Base-by-base conservation (phyloP, 2,797 vertebrate species). In the Tragelaphus eurycerus region DNA sequence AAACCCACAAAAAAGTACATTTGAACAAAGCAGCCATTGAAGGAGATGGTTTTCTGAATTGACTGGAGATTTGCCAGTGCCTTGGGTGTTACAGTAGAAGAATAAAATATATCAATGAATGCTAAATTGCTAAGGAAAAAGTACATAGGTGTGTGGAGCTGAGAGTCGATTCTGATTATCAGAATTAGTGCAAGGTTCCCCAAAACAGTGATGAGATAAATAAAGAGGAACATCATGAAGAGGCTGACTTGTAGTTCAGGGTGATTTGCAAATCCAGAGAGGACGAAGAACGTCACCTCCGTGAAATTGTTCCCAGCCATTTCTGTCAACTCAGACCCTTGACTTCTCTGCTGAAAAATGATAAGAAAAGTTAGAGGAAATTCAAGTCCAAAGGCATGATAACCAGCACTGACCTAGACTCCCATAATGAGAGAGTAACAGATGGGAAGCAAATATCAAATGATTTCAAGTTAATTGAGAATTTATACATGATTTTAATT, bases 1-100 rank as follows among this genome's bases (percentile, higher is more conserved):
- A 97, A 93, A 19, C 76, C 89, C 50, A 92, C 94, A 34, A 94
- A 96, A 71, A 97, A 89, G 17, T 93, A 96, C 95, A 96, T 96
- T 57, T 96, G 96, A 60, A 79, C 78, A 85, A 97, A 96, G 78
- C 92, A 97, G 2, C 82, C 92, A 5, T 50, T 0, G 21, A 97
- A 96, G 6, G 96, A 93, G 43, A 97, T 96, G 76, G 52, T 54
- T 54, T 95, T 96, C 27, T 86, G 62, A 19, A 55, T 48, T 25
- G 89, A 86, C 0, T 89, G 86, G 25, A 97, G 92, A 90, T 94
- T 55, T 0, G 48, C 14, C n/a, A n/a, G n/a, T n/a, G n/a, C n/a
- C n/a, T n/a, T n/a, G n/a, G 46, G 8, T 46, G 46, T 46, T 46
- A 46, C 46, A 46, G 7, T 8, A 46, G 46, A 46, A 8, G 46